Base-by-base conservation (phyloP, 2,797 vertebrate species). In the Novumbra hubbsi region DNA sequence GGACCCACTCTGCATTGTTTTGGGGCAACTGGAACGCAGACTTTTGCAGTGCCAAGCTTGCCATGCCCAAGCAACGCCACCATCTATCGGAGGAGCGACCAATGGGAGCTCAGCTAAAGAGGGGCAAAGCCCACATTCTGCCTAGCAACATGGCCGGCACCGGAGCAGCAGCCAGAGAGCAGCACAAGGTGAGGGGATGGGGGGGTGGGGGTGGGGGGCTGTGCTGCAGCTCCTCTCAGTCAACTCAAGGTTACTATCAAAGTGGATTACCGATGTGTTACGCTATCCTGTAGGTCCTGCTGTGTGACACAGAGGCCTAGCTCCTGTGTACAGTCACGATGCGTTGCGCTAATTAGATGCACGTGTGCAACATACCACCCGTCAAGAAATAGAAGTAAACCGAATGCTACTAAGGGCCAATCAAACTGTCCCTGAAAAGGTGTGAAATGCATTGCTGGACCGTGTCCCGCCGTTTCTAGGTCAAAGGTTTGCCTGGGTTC, bases 121-220 rank as follows among this genome's bases (percentile, higher is more conserved):
- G 24, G 74, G 65, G 14, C 38, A 68, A 69, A 70, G 68, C 70
- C 72, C 70, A n/a, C 68, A 71, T 74, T 83, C 84, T 91, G 86
- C 87, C 84, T 84, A 83, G 87, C 83, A 90, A 91, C 85, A 74
- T 63, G 64, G 17, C 4, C 4, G 66, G 71, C 62, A 28, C 60
- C 34, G 68, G 75, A 28, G 30, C 64, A 63, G 55, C 70, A 71
- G 41, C 67, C n/a, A 81, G 78, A 55, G 68, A 63, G 64, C 38
- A 41, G n/a, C 30, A 15, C 52, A 48, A 15, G 15, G 69, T 30
- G 49, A 57, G 70, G 9, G 15, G 27, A 21, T 62, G 11, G 15
- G 32, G 27, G n/a, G 27, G 70, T 15, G 50, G 7, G 52, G 60
- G 30, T 5, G 32, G 16, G 32, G 24, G 34, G 64, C 8, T 3